Evolutionary conservation across 2,113 vertebrate species (phyloP).

Genomic region (Fukomys damarensis): DNA sequence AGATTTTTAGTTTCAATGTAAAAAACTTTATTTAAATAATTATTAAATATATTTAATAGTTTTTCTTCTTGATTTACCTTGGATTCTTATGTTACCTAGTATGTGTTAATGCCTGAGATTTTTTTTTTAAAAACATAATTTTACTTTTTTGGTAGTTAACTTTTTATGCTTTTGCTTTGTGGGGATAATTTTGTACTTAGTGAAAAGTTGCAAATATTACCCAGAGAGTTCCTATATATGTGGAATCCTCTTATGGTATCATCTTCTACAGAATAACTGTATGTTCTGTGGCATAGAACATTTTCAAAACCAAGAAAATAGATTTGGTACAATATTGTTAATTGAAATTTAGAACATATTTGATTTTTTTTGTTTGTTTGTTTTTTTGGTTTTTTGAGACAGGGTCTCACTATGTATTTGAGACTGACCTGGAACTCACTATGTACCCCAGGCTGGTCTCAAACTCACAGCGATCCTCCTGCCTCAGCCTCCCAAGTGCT

Average conservation of each 20-base stretch:
- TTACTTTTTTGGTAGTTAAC: background rate
- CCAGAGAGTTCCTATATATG: background rate
- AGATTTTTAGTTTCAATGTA: background rate
- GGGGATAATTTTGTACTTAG: background rate
- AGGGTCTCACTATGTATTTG: too few relatives aligned
- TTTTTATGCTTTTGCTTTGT: background rate
- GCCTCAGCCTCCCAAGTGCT: too few relatives aligned
- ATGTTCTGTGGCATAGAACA: background rate
- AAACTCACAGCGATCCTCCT: too few relatives aligned
- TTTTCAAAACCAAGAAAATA: background rate
- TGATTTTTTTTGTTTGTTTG: slow-evolving; percentile 31
- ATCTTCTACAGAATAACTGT: background rate
- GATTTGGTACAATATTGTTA: background rate
- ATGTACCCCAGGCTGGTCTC: too few relatives aligned
- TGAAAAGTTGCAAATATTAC: background rate
- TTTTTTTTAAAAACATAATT: background rate
- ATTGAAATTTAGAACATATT: background rate
- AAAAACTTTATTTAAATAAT: background rate
- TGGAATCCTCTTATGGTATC: background rate
- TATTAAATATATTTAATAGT: background rate
- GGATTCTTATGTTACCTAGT: background rate
- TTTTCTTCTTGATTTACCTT: background rate
- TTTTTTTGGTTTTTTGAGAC: too few relatives aligned
- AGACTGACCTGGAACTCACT: too few relatives aligned
- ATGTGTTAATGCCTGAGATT: background rate